Evolutionary conservation across 2,797 vertebrate species (phyloP), one percentile per base, ranked within the genome.

Genomic region (Catostomus latipinnis): DNA sequence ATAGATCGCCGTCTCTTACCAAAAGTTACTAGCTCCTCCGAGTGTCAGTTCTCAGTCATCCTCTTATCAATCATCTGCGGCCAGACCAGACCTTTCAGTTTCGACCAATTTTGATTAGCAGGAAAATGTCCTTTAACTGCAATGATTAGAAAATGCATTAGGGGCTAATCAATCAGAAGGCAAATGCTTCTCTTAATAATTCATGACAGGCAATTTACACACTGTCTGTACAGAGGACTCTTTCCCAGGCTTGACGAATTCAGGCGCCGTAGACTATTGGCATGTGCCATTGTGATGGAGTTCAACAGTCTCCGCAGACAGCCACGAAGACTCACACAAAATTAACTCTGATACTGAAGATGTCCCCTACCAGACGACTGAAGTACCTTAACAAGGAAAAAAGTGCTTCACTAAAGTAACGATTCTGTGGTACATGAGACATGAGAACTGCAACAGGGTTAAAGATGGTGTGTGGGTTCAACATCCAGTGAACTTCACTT

Each of bases 121-220:
- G 67, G 81, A 83, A 84, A 78, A 84, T 75, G 52, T 69, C 16
- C 56, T 71, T 67, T 78, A 83, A 77, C 63, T 83, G 75, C 78
- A 81, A 78, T 83, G 79, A 88, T 87, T 84, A 83, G 82, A 84
- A 81, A 82, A 76, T 83, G 68, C 81, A 88, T 86, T 88, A 83
- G 84, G 67, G 52, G 79, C 80, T 82, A 81, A 83, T 87, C 85
- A 86, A 83, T 88, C 85, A 77, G 56, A 70, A 52, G 68, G 62
- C 69, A 84, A 86, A 85, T 88, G 84, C 73, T 71, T 71, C 43
- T 63, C 54, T 88, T 81, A 88, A 87, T 88, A 88, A 88, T 88
- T 85, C 60, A 88, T 87, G 85, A 81, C 76, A 81, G 67, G 80
- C 81, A 81, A 81, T 87, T 82, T 82, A 84, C 85, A 83, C 76